Evolutionary conservation across 53 echinoderm and acorn worm genomes (phyloP), one percentile per base, ranked within the genome.

Genomic region (Glandiceps talaboti): DNA sequence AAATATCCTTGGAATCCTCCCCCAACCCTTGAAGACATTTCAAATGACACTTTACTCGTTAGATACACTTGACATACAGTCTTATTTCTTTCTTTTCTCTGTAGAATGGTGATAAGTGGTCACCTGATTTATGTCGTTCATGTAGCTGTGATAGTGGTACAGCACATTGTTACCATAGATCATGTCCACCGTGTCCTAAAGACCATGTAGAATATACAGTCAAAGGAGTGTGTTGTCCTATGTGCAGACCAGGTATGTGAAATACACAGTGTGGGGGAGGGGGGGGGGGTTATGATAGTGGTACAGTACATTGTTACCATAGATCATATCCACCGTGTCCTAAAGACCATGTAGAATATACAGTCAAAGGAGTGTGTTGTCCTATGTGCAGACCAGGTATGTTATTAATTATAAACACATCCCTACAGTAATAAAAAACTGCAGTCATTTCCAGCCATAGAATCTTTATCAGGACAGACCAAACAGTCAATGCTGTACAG

Each of bases 321-420:
- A 83, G 84, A 29, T 89, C 92, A 32, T 97, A 93, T 79, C 91
- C 93, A 0, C 97, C 97, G 1, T 97, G 97, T 79, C 80, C 90
- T n/a, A 88, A 86, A 28, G 97, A 91, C 14, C 91, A 86, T 1
- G 91, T 93, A 26, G 87, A 92, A 77, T 82, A 90, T 32, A 74
- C 75, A 14, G 88, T 85, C 26, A 87, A 88, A 32, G 93, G 91
- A 45, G 80, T 87, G 77, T 97, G 97, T 85, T 97, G 97, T 80
- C 97, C 93, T 29, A 87, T 90, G 74, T 97, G 97, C 87, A 80
- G 89, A 33, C 79, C 86, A 83, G 93, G 97, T 97, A n/a, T n/a
- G n/a, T n/a, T n/a, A n/a, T n/a, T n/a, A n/a, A n/a, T n/a, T n/a
- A n/a, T n/a, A n/a, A n/a, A n/a, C n/a, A n/a, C n/a, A n/a, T n/a